Base-by-base conservation (phyloP, 2,888 invertebrate genomes). In the Mimachlamys varia region DNA sequence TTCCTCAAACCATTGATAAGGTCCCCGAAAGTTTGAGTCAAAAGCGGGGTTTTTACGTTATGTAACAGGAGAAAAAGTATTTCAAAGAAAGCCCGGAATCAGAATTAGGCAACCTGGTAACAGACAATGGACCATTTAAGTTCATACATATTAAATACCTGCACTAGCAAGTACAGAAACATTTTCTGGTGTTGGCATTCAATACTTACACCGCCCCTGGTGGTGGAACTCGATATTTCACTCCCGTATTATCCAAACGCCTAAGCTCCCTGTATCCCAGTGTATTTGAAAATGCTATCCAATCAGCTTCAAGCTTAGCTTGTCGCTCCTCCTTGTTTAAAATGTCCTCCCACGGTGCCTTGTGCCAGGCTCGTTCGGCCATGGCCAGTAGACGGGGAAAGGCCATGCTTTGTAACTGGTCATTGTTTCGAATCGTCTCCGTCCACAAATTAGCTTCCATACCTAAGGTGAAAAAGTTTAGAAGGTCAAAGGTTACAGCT, bases 301-400 rank as follows among this genome's bases (percentile, higher is more conserved):
- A 95, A 88, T 95, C 95, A 4, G 53, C 49, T 22, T 94, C 90
- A 33, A 92, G 88, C 10, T 89, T 44, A 4, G 90, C 44, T 15
- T 91, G 91, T n/a, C 94, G 91, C 13, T 90, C 88, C 0, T 22
- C 50, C 12, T 92, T 92, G 33, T 93, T 90, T 17, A 89, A 13
- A 12, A 91, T 90, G 17, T 91, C 90, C 92, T 96, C 96, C 96
- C 96, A 96, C n/a, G 92, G 22, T 44, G 95, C 95, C 88, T 94
- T 94, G 89, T 96, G 96, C 96, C 96, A 96, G 0, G 94, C 94
- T 33, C 96, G 91, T 92, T 96, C 96, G 0, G 96, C 96, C 27
- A 96, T 89, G 0, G 96, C 95, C 37, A 96, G 90, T 10, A 95
- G 90, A 27, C 95, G 92, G 0, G 96, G 96, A 89, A 94, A 95